Percentiles rank a stretch among this genome's conserved stretches.
Conservation (phyloP, 2,888 invertebrate species). For the Fragum fragum region DNA sequence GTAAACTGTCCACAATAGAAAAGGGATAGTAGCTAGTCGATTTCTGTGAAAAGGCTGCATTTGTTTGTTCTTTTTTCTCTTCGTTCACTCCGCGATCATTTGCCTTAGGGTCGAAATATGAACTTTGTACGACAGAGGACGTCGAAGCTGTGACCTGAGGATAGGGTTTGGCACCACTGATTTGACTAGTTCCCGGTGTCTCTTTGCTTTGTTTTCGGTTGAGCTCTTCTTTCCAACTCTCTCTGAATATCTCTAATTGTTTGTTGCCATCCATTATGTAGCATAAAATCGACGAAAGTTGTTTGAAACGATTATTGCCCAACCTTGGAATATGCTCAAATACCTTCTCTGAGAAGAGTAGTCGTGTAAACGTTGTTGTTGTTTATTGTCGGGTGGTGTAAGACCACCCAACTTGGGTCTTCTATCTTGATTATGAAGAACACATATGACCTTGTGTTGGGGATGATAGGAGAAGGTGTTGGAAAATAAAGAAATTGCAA, state of each 20-base stretch:
- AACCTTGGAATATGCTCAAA: not conserved
- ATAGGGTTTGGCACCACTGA: not conserved
- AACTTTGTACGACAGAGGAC: not conserved
- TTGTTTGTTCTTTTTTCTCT: not conserved
- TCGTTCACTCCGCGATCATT: not conserved
- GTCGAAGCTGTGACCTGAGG: not conserved
- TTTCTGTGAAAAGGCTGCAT: not conserved
- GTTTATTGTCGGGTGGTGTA: not conserved
- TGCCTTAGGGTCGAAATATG: not conserved
- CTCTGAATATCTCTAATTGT: slow-evolving; percentile 72
- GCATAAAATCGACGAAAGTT: not conserved
- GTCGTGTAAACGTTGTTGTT: not conserved
- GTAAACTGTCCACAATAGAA: slow-evolving; percentile 69
- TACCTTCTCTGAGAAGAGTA: not conserved
- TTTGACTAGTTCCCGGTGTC: not conserved
- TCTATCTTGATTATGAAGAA: too few species aligned
- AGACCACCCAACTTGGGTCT: too few species aligned
- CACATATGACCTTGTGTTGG: too few species aligned
- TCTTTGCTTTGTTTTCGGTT: not conserved
- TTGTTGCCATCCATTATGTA: slow-evolving; percentile 27
- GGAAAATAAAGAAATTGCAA: too few species aligned
- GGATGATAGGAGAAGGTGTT: too few species aligned
- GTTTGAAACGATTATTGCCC: not conserved
- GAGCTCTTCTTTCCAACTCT: slow-evolving; percentile 74
- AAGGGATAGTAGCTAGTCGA: slow-evolving; percentile 69